Evolutionary conservation across 1,140 invertebrate species (phyloP).

Genomic region (Drosophila biarmipes): DNA sequence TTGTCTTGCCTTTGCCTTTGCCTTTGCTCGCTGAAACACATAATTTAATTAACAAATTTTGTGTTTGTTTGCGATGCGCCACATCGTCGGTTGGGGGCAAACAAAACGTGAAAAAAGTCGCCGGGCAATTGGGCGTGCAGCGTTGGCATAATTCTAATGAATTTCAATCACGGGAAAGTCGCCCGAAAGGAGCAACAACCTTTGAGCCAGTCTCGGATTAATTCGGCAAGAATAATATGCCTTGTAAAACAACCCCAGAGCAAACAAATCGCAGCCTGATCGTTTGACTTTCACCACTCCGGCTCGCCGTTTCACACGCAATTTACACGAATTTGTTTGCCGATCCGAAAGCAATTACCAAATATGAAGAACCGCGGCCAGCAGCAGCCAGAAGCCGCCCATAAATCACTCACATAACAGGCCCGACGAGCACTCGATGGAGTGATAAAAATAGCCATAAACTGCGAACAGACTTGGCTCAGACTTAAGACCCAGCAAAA

Average conservation of each 20-base stretch:
- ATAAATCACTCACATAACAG: constrained; percentile 61
- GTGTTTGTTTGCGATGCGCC: constrained; percentile 23
- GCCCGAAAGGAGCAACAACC: constrained; percentile 1
- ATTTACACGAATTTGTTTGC: constrained; percentile 37
- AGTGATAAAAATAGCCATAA: constrained; percentile 69
- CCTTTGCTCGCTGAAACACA: constrained; percentile 10
- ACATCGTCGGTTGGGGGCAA: constrained; percentile 30
- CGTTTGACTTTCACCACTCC: constrained; percentile 46
- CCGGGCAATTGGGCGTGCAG: constrained; percentile 22
- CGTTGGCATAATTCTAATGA: constrained; percentile 27
- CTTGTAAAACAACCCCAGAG: not conserved
- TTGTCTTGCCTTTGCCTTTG: constrained; percentile 16
- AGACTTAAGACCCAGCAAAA: constrained; percentile 18
- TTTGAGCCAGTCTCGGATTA: constrained; percentile 3
- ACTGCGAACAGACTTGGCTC: constrained; percentile 32
- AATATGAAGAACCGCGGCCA: constrained; percentile 30
- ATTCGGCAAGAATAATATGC: not conserved
- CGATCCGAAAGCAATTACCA: constrained; percentile 32
- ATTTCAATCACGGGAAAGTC: constrained; percentile 25
- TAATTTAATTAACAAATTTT: constrained; percentile 58
- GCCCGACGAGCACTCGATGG: constrained; percentile 37
- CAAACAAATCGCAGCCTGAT: not conserved
- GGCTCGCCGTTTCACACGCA: constrained; percentile 18
- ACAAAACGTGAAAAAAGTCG: constrained; percentile 30
- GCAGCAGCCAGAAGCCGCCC: constrained; percentile 43